Conservation (phyloP, 2,888 invertebrate species). For the Oscheius sp. region DNA sequence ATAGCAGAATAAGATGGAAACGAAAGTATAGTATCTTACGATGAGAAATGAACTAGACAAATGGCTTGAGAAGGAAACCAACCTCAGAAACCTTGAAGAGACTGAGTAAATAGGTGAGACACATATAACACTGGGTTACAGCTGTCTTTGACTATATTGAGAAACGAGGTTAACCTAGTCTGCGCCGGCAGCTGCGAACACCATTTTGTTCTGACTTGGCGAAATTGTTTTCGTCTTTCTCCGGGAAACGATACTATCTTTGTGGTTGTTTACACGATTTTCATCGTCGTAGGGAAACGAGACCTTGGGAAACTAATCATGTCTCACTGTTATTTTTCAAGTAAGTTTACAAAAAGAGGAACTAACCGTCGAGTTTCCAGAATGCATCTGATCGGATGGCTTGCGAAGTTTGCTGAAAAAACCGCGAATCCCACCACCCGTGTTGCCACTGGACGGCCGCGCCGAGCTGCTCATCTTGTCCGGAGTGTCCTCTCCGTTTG, state of each 20-base stretch:
- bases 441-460: slow-evolving; percentile 47
- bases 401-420: slow-evolving; percentile 71
- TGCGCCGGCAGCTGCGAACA: slow-evolving; percentile 23
- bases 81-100: slow-evolving; percentile 23
- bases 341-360: background rate
- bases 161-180: slow-evolving; percentile 20
- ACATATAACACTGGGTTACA: slow-evolving; percentile 6
- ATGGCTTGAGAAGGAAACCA: background rate
- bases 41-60: no score
- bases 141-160: slow-evolving; percentile 10
- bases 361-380: slow-evolving; percentile 30
- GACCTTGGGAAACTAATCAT: background rate
- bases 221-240: slow-evolving; percentile 29
- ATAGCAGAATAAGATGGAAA: no score
- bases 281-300: background rate
- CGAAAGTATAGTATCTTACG: no score
- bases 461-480: slow-evolving; percentile 42
- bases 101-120: slow-evolving; percentile 20
- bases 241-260: background rate
- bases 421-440: slow-evolving; percentile 63
- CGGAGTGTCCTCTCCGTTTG: slow-evolving; percentile 13
- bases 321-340: background rate
- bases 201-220: background rate
- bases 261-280: background rate
- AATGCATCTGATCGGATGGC: slow-evolving; percentile 59